phyloP scores from a whole-genome alignment of 2,797 vertebrate species.

The Synaphobranchus kaupii region DNA sequence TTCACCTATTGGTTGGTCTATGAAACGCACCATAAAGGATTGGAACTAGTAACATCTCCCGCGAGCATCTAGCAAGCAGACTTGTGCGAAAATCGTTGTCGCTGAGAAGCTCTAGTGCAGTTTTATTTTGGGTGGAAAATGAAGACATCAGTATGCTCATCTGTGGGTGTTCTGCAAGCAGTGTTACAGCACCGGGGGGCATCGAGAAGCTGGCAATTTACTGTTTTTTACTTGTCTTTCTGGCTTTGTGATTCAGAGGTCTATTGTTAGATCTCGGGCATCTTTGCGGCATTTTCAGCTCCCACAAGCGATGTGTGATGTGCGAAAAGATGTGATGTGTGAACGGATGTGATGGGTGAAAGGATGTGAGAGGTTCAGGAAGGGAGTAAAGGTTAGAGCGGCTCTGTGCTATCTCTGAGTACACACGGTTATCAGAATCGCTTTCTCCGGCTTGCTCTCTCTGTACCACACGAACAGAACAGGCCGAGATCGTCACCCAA shows the following conservation, averaged over 20 bases:
- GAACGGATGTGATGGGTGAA: background rate
- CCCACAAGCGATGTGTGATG: background rate
- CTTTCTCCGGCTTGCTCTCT: background rate
- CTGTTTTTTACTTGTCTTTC: background rate
- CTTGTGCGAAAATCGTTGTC: background rate
- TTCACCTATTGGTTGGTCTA: background rate
- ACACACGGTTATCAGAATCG: background rate
- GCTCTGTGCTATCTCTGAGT: background rate
- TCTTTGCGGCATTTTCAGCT: background rate
- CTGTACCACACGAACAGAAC: background rate
- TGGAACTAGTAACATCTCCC: too few species aligned
- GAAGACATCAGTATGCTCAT: background rate
- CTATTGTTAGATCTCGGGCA: background rate
- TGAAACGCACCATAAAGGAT: background rate
- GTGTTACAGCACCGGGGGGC: background rate
- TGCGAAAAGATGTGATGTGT: background rate
- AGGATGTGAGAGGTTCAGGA: background rate
- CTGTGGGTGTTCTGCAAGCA: background rate
- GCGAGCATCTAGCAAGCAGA: too few species aligned
- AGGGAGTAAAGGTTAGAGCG: constrained; percentile 7
- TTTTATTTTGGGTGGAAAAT: constrained; percentile 1
- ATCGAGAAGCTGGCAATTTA: background rate
- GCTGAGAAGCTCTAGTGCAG: background rate
- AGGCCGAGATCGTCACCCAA: background rate
- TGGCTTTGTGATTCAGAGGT: background rate